Conservation (phyloP, 2,797 vertebrate species). For the Acrossocheilus fasciatus region DNA sequence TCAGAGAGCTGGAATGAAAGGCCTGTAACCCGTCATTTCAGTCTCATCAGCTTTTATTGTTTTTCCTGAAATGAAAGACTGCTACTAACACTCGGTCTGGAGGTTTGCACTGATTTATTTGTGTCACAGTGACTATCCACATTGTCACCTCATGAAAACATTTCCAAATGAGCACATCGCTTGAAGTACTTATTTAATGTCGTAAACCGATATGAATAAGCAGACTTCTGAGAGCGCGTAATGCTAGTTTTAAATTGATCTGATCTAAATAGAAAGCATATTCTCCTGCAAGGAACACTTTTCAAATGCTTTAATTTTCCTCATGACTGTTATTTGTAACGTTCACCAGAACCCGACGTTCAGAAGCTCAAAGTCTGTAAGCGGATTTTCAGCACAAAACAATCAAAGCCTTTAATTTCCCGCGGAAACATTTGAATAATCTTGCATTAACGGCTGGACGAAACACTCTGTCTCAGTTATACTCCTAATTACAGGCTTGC, state of each 20-base stretch:
- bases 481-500: background rate
- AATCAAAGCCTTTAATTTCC: slow-evolving; percentile 10
- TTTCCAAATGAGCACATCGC: background rate
- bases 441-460: background rate
- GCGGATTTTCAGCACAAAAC: background rate
- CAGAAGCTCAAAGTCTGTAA: background rate
- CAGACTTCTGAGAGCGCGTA: background rate
- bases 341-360: background rate
- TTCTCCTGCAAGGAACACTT: background rate
- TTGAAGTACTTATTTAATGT: background rate
- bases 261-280: background rate
- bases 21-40: background rate
- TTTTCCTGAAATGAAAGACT: background rate
- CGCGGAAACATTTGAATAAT: background rate
- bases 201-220: background rate
- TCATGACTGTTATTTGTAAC: background rate
- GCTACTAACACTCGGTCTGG: background rate
- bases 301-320: background rate
- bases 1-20: background rate
- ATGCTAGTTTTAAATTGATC: background rate
- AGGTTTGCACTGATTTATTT: background rate
- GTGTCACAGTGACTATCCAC: background rate
- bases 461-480: background rate
- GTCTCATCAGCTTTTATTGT: background rate
- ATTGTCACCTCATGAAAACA: background rate